phyloP scores from a whole-genome alignment of 1,140 invertebrate species.

The Coboldia fuscipes region DNA sequence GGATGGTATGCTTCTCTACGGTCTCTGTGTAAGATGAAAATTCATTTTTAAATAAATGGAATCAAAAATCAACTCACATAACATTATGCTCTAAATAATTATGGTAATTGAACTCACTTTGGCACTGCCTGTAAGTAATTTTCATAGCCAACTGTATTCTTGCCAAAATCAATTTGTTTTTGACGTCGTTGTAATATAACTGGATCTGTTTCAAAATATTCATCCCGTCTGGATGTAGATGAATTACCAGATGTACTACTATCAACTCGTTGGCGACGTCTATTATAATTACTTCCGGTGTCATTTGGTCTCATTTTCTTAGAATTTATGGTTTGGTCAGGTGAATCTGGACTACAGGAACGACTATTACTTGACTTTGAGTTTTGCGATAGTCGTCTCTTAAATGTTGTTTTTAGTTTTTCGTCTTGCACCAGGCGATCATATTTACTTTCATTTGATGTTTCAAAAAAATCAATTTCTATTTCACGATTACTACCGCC shows the following conservation, averaged over 20 bases:
- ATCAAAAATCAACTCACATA: slow-evolving; percentile 21
- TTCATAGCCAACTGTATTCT: slow-evolving; percentile 76
- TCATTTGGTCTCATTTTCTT: background rate
- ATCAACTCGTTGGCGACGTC: slow-evolving; percentile 8
- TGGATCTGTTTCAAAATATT: slow-evolving; percentile 49
- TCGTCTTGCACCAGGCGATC: slow-evolving; percentile 17
- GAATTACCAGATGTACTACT: slow-evolving; percentile 15
- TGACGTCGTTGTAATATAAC: slow-evolving; percentile 50
- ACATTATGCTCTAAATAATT: too few relatives aligned
- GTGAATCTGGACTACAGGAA: slow-evolving; percentile 12
- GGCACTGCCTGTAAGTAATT: slow-evolving; percentile 51
- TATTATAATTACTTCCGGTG: background rate
- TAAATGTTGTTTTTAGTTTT: slow-evolving; percentile 21
- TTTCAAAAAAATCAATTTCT: slow-evolving; percentile 2
- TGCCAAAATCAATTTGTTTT: slow-evolving; percentile 89
- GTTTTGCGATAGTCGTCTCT: slow-evolving; percentile 14
- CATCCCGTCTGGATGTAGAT: slow-evolving; percentile 7
- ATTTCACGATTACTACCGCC: background rate
- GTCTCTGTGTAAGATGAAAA: slow-evolving; percentile 22
- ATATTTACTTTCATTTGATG: slow-evolving; percentile 17
- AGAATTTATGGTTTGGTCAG: slow-evolving; percentile 4
- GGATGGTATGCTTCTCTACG: slow-evolving; percentile 50
- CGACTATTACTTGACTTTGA: slow-evolving; percentile 11
- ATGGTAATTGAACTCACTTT: too few relatives aligned
- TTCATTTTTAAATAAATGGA: background rate